phyloP scores from a whole-genome alignment of 2,888 invertebrate genomes.

The Lepas anatifera region DNA sequence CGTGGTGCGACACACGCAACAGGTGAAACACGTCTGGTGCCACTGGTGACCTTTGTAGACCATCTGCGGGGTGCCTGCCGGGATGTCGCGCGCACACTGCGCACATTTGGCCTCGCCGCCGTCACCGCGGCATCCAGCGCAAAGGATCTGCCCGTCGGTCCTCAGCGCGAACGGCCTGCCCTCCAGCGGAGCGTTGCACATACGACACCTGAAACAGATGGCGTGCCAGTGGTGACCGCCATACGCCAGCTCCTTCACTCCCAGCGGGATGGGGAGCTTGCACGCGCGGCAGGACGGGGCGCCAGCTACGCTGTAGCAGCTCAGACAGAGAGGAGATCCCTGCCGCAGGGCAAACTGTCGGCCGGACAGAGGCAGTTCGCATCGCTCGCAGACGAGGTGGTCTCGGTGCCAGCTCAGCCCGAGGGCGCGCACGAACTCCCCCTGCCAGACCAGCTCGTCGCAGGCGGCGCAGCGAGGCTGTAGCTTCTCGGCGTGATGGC shows the following conservation, averaged over 20 bases:
- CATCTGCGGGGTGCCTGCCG: not conserved
- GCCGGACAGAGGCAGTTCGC: not conserved
- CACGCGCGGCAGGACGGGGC: not conserved
- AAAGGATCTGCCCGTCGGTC: not conserved
- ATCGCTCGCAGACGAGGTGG: not conserved
- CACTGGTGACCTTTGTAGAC: conserved; percentile 37
- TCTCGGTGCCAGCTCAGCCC: not conserved
- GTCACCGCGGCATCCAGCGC: not conserved
- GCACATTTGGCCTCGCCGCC: not conserved
- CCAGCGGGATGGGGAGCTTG: not conserved
- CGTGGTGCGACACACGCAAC: conserved; percentile 76
- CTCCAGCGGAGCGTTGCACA: not conserved
- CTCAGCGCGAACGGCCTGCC: not conserved
- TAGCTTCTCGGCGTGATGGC: not conserved
- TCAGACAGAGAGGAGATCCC: not conserved
- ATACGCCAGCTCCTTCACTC: not conserved
- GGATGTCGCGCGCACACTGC: not conserved
- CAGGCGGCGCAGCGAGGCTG: not conserved
- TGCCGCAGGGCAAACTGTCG: not conserved
- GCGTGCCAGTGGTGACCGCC: not conserved
- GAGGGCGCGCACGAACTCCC: not conserved
- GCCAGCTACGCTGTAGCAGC: not conserved
- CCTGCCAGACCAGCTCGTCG: not conserved
- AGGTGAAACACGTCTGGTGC: conserved; percentile 92
- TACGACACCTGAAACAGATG: not conserved